Conservation (phyloP, 1,140 invertebrate species). For the Palaemon carinicauda region DNA sequence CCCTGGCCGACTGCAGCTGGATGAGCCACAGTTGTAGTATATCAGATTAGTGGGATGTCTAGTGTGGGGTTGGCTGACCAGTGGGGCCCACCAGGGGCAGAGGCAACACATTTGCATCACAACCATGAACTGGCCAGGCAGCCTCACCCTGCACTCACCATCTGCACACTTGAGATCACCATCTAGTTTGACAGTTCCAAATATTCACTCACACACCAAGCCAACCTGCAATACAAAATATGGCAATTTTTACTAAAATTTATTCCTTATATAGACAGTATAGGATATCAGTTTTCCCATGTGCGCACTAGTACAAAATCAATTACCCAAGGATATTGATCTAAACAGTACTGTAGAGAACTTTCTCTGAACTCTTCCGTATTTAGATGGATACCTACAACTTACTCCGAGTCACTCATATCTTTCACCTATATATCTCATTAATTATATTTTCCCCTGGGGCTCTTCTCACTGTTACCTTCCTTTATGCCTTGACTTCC, state of each 20-base stretch:
- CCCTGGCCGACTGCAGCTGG: constrained; percentile 31
- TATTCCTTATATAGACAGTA: not conserved
- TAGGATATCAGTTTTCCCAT: too few species aligned
- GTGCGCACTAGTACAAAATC: too few species aligned
- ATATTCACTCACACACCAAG: constrained; percentile 46
- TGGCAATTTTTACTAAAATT: not conserved
- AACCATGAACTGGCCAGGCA: constrained; percentile 54
- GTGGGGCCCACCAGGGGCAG: constrained; percentile 55
- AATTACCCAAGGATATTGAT: too few species aligned
- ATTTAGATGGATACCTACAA: too few species aligned
- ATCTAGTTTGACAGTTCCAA: constrained; percentile 48
- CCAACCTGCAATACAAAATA: not conserved
- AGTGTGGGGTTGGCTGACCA: constrained; percentile 55
- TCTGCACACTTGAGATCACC: constrained; percentile 51
- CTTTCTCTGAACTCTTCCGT: too few species aligned
- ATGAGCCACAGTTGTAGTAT: not conserved
- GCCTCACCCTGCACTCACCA: constrained; percentile 42
- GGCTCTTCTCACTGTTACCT: too few species aligned
- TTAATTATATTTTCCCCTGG: too few species aligned
- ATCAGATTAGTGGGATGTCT: constrained; percentile 29
- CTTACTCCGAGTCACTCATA: too few species aligned
- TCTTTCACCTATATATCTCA: too few species aligned
- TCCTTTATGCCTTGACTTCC: too few species aligned
- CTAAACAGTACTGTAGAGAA: too few species aligned
- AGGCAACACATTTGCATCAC: constrained; percentile 54